Evolutionary conservation across 2,797 vertebrate genomes (phyloP).

Genomic region (Silurus aristotelis): DNA sequence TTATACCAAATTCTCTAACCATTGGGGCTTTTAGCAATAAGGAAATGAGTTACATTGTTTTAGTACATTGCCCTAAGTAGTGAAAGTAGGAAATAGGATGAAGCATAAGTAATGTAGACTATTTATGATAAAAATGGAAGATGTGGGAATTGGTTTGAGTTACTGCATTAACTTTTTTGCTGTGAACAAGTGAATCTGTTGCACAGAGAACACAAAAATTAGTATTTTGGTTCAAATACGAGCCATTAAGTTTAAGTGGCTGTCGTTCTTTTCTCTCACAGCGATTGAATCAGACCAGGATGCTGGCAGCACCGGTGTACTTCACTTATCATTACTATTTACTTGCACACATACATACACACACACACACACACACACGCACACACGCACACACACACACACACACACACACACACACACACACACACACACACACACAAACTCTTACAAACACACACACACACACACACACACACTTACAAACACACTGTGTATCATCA

Average conservation of each 20-base stretch:
- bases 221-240: conserved; percentile 36
- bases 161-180: no score
- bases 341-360: not conserved
- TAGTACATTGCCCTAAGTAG: not conserved
- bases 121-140: not conserved
- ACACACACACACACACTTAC: not conserved
- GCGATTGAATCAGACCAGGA: conserved; percentile 21
- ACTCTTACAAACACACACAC: no score
- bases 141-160: not conserved
- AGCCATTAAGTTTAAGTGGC: conserved; percentile 19
- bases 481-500: not conserved
- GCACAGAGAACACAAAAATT: not conserved
- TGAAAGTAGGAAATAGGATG: not conserved
- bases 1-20: not conserved
- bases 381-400: not conserved
- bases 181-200: not conserved
- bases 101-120: not conserved
- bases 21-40: not conserved
- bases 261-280: conserved; percentile 13
- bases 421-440: not conserved
- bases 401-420: no score
- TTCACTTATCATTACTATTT: conserved; percentile 16
- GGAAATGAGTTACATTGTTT: not conserved
- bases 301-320: conserved; percentile 14
- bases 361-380: no score